A percentile compares a stretch with the other conserved stretches of the same genome.
These are phyloP conservation scores for Brachyistius frenatus DNA, from an alignment of 2,113 vertebrate species.

Conservation along the genomic window DNA sequence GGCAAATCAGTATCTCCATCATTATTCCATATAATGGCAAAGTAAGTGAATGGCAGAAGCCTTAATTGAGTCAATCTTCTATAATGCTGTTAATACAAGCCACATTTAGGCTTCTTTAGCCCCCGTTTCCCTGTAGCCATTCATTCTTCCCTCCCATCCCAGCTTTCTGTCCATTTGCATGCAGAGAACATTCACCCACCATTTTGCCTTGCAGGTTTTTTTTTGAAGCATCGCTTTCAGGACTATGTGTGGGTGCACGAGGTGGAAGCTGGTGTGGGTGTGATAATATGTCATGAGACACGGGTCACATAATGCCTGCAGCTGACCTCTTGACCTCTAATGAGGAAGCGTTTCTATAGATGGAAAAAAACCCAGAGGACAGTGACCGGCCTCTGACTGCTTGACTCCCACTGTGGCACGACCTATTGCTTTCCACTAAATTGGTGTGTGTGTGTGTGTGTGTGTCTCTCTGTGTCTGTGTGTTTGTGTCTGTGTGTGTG, in stretches of 20 bases:
- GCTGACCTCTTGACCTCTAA: conserved; percentile 59
- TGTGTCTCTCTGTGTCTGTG: neutral
- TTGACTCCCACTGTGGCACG: conserved; percentile 16
- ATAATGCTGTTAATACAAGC: conserved; percentile 37
- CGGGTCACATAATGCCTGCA: conserved; percentile 55
- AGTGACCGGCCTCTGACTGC: conserved; percentile 21
- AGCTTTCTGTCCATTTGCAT: conserved; percentile 5
- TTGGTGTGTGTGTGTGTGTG: neutral
- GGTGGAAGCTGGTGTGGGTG: conserved; percentile 8
- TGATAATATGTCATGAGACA: conserved; percentile 52
- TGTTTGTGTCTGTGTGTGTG: neutral
- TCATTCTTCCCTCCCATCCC: conserved; percentile 8
- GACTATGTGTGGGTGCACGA: neutral
- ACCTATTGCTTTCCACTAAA: conserved; percentile 1
- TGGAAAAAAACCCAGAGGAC: conserved; percentile 44
- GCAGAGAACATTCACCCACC: conserved; percentile 18
- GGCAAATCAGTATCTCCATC: conserved; percentile 36
- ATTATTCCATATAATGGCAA: conserved; percentile 60
- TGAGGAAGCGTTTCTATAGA: conserved; percentile 53
- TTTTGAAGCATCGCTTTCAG: conserved; percentile 28
- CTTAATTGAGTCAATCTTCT: conserved; percentile 56
- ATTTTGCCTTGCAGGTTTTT: conserved; percentile 21
- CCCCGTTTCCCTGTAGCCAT: neutral
- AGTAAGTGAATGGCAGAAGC: conserved; percentile 33
- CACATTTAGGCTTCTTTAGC: conserved; percentile 24